Evolutionary conservation across 2,888 invertebrate genomes (phyloP).

Genomic region (Macrosiphum euphorbiae): DNA sequence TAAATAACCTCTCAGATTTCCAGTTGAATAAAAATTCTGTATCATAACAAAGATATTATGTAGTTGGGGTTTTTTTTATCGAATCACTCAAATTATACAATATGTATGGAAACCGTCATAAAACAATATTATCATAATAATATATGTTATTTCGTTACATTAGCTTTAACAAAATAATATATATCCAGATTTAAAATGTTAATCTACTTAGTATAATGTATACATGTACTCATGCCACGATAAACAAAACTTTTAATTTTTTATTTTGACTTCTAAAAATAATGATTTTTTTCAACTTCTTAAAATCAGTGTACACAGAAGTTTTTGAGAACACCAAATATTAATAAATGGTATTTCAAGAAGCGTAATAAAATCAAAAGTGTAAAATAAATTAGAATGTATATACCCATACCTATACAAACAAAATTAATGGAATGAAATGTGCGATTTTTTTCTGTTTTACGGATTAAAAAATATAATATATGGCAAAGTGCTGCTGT

Average conservation of each 20-base stretch:
- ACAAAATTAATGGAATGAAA: conserved; percentile 41
- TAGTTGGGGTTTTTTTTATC: not conserved
- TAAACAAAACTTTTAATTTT: not conserved
- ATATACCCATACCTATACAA: not conserved
- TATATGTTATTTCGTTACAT: not conserved
- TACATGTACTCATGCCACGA: not conserved
- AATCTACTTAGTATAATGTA: not conserved
- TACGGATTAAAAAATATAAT: not conserved
- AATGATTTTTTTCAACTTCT: not conserved
- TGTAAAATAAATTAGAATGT: not conserved
- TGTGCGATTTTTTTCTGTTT: not conserved
- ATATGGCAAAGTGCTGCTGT: conserved; percentile 6
- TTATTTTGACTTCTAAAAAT: not conserved
- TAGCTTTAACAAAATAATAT: not conserved
- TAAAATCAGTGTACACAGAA: not conserved
- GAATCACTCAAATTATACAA: not conserved
- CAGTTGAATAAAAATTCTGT: not conserved
- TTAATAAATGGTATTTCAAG: not conserved
- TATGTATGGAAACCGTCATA: not conserved
- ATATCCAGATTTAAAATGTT: not conserved
- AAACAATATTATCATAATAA: not conserved
- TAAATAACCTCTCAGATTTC: not conserved
- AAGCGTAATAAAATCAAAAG: not conserved
- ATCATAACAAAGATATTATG: not conserved
- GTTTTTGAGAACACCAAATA: not conserved